Conservation (phyloP, 2,113 vertebrate species). For the Phaetusa simplex region DNA sequence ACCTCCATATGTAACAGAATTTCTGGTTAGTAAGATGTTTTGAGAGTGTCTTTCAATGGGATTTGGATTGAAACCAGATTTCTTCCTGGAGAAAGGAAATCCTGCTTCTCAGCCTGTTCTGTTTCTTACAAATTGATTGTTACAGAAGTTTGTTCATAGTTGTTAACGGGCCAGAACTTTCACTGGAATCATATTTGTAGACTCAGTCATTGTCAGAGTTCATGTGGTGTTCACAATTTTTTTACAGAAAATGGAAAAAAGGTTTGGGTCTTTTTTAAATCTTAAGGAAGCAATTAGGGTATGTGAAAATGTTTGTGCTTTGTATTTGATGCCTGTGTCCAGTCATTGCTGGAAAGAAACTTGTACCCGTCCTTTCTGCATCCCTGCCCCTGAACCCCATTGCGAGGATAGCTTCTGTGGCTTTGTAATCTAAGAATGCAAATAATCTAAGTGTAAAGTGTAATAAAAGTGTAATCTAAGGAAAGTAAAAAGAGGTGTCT, state of each 20-base stretch:
- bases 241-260: neutral
- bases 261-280: neutral
- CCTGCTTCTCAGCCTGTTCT: neutral
- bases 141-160: neutral
- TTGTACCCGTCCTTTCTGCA: neutral
- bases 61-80: constrained; percentile 29
- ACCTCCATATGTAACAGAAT: neutral
- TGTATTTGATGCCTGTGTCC: neutral
- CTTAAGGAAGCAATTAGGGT: neutral
- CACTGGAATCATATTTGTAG: neutral
- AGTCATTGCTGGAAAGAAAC: neutral
- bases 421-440: neutral
- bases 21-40: neutral
- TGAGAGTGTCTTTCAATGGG: neutral
- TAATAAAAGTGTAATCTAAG: neutral
- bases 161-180: neutral
- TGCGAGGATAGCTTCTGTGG: neutral
- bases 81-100: neutral
- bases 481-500: neutral
- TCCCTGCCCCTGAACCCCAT: too few species aligned
- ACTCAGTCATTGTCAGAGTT: neutral
- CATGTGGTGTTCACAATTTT: neutral
- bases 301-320: neutral
- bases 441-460: neutral
- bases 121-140: constrained; percentile 15